A percentile compares a stretch with the other conserved stretches of the same genome.
phyloP scores from a whole-genome alignment of 2,888 invertebrate genomes.

The Brenthis daphne region DNA sequence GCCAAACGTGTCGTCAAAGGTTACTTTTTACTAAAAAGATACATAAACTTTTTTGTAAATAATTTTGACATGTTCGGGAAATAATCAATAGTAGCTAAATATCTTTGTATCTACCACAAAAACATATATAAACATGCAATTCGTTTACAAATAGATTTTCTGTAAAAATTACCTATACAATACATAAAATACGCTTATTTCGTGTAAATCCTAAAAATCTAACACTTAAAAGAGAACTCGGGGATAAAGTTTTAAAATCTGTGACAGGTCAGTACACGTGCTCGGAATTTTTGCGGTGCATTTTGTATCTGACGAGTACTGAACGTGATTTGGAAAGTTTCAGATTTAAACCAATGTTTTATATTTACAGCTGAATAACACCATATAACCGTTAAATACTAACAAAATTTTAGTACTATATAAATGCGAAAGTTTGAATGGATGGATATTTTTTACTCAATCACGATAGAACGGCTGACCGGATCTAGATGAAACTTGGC shows the following conservation, averaged over 20 bases:
- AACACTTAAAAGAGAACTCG: slow-evolving; percentile 3
- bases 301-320: neutral
- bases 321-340: slow-evolving; percentile 21
- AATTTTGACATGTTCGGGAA: too few species aligned
- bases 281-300: slow-evolving; percentile 8
- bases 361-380: neutral
- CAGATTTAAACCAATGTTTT: neutral
- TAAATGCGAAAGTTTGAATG: too few species aligned
- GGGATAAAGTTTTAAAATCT: slow-evolving; percentile 19
- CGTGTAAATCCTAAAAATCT: slow-evolving; percentile 8
- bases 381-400: too few species aligned
- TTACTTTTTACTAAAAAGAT: too few species aligned
- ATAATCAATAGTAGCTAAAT: too few species aligned
- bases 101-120: too few species aligned
- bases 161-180: neutral
- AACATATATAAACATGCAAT: neutral
- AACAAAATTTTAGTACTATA: too few species aligned
- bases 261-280: slow-evolving; percentile 23
- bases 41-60: too few species aligned
- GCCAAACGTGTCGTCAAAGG: too few species aligned
- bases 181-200: neutral
- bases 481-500: too few species aligned
- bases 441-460: too few species aligned
- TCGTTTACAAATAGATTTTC: neutral
- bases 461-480: too few species aligned